Conservation (phyloP, 1,140 invertebrate species). For the Lepidostoma basale region DNA sequence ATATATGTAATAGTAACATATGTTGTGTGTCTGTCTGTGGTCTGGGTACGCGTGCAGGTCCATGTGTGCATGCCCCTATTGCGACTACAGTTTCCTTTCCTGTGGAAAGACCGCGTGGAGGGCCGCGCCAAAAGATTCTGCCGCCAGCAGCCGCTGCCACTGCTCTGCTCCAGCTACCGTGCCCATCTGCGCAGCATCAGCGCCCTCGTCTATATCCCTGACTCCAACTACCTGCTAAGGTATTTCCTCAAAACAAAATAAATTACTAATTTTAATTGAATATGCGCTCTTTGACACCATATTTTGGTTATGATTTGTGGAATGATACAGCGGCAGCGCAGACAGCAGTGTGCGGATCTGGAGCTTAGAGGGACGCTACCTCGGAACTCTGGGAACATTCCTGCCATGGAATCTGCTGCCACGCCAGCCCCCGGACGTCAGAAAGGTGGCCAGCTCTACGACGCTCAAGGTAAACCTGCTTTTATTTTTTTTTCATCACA, state of each 20-base stretch:
- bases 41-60: conserved; percentile 49
- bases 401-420: conserved; percentile 64
- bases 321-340: conserved; percentile 65
- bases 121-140: conserved; percentile 68
- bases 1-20: background rate
- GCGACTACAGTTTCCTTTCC: conserved; percentile 71
- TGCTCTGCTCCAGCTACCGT: conserved; percentile 69
- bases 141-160: conserved; percentile 64
- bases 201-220: conserved; percentile 64
- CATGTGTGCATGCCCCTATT: conserved; percentile 64
- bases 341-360: conserved; percentile 74
- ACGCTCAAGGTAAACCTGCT: conserved; percentile 70
- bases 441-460: conserved; percentile 68
- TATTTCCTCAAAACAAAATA: conserved; percentile 46
- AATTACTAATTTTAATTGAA: background rate
- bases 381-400: conserved; percentile 71
- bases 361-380: conserved; percentile 70
- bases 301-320: background rate
- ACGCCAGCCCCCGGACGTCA: conserved; percentile 68
- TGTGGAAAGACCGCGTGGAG: conserved; percentile 66
- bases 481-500: no score
- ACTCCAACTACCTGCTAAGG: conserved; percentile 66
- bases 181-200: conserved; percentile 67
- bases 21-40: background rate
- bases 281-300: background rate